phyloP scores from a whole-genome alignment of 2,113 vertebrate genomes.

The Pampusana beccarii region DNA sequence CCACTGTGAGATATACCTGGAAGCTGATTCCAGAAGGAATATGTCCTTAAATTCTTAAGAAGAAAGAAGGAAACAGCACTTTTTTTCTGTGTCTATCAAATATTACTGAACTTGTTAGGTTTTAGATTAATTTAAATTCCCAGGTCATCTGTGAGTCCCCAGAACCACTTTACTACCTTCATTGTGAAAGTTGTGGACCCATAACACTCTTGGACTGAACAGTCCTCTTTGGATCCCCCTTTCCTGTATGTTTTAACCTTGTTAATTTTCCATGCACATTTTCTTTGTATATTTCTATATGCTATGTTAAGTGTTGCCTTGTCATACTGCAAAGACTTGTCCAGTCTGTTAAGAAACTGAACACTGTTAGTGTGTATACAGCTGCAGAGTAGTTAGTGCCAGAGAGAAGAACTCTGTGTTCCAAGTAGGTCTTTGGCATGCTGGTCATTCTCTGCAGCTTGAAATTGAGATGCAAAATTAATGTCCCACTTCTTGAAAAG shows the following conservation, averaged over 20 bases:
- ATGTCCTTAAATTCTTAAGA: background rate
- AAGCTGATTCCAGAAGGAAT: background rate
- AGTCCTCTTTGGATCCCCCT: background rate
- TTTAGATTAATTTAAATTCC: background rate
- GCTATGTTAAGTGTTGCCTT: background rate
- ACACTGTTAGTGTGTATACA: no score
- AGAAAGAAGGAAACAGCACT: background rate
- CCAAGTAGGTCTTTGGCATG: background rate
- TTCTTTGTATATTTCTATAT: background rate
- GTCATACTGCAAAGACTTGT: background rate
- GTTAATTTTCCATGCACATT: background rate
- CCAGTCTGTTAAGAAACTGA: rapidly evolving
- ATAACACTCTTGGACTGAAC: background rate
- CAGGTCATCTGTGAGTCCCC: background rate
- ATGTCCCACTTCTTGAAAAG: background rate
- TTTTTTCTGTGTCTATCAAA: background rate
- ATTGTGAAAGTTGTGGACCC: background rate
- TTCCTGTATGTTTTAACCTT: background rate
- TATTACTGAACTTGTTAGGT: background rate
- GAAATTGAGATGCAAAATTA: background rate
- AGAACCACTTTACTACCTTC: background rate
- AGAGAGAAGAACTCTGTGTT: background rate
- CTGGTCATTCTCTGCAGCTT: background rate
- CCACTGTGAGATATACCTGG: background rate
- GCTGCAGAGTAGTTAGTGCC: background rate